Evolutionary conservation across 2,113 vertebrate species (phyloP).

Genomic region (Phalacrocorax brasilianus): DNA sequence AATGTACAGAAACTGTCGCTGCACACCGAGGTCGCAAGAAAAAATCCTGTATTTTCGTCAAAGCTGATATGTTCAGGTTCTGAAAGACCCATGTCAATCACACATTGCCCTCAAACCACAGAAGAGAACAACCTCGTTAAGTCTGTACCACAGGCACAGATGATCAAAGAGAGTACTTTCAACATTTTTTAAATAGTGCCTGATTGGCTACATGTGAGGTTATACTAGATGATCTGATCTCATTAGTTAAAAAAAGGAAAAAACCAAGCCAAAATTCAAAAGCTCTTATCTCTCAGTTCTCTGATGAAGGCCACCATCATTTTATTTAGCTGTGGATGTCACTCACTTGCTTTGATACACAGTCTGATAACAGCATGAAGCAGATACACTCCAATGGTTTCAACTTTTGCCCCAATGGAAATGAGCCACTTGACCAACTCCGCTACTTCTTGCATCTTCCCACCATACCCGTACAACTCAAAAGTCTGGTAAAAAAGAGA

Average conservation of each 20-base stretch:
- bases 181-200: background rate
- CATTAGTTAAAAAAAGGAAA: background rate
- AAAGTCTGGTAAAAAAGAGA: conserved; percentile 54
- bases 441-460: conserved; percentile 62
- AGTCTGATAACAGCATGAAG: conserved; percentile 77
- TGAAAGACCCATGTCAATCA: background rate
- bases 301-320: background rate
- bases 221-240: background rate
- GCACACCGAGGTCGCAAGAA: background rate
- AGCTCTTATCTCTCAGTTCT: background rate
- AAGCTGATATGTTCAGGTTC: background rate
- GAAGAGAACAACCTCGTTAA: background rate
- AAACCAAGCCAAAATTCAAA: background rate
- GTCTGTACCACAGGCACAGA: background rate
- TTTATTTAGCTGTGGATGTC: background rate
- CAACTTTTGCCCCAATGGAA: conserved; percentile 65
- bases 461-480: conserved; percentile 20
- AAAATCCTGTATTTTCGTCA: background rate
- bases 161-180: background rate
- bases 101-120: background rate
- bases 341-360: conserved; percentile 79
- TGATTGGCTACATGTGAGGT: background rate
- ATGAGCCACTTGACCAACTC: conserved; percentile 75
- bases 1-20: background rate
- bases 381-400: conserved; percentile 67